Percentiles rank a stretch among this genome's conserved stretches.
phyloP scores from a whole-genome alignment of 2,797 vertebrate genomes.

The Hyperoplus immaculatus region DNA sequence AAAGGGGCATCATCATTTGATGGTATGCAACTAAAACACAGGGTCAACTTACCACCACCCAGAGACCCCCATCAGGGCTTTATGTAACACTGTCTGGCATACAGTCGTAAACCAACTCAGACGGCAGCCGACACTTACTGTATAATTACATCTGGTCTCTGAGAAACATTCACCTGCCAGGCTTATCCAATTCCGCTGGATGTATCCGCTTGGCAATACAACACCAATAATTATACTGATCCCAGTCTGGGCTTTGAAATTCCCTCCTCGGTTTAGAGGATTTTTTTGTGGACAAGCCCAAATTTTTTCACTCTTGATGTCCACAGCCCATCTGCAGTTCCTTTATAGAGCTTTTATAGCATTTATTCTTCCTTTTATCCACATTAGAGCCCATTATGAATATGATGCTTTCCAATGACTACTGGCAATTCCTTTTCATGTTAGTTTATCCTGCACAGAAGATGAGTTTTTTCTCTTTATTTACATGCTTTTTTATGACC shows the following conservation, averaged over 20 bases:
- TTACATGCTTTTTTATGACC: slow-evolving; percentile 3
- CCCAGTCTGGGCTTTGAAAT: slow-evolving; percentile 75
- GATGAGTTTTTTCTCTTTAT: slow-evolving; percentile 27
- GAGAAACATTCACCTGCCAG: slow-evolving; percentile 74
- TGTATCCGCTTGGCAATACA: slow-evolving; percentile 70
- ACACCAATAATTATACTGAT: slow-evolving; percentile 82
- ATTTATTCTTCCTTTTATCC: slow-evolving; percentile 18
- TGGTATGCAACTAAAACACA: slow-evolving; percentile 16
- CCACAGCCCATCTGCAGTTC: slow-evolving; percentile 59
- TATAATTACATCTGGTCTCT: slow-evolving; percentile 70
- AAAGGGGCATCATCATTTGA: not conserved
- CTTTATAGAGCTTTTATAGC: slow-evolving; percentile 53
- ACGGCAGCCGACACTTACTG: slow-evolving; percentile 49
- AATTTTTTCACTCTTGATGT: slow-evolving; percentile 65
- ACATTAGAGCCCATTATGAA: slow-evolving; percentile 27
- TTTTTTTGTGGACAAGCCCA: slow-evolving; percentile 62
- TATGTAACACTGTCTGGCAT: slow-evolving; percentile 45
- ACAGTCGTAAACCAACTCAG: slow-evolving; percentile 64
- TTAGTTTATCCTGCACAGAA: slow-evolving; percentile 9
- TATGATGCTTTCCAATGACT: too few species aligned
- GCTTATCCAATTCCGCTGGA: slow-evolving; percentile 71
- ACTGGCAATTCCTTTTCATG: not conserved
- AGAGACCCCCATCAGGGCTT: slow-evolving; percentile 18
- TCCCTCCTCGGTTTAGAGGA: slow-evolving; percentile 65
- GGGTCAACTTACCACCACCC: slow-evolving; percentile 19